Evolutionary conservation across 2,113 vertebrate species (phyloP), one percentile per base, ranked within the genome.

Genomic region (Alosa alosa): DNA sequence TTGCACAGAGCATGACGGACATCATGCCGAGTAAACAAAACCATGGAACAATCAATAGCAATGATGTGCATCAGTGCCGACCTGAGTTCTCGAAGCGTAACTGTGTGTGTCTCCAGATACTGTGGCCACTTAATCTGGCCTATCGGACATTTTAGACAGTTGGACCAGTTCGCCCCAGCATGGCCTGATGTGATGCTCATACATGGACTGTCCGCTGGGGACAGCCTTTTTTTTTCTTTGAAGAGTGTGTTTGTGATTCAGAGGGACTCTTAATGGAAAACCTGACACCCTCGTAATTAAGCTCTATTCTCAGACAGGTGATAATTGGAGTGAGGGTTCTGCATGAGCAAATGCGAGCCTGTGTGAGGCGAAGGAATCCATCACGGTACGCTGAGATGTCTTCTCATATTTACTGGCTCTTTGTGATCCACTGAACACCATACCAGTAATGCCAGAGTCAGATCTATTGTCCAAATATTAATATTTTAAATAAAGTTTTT

Each of bases 221-320:
- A 36, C 25, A 39, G 9, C 13, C 2, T 10, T 31, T 5, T 25
- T 72, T 72, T 72, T 78, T 39, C 15, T 78, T 17, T 5, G 36
- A 39, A 13, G 72, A 39, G 31, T 39, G 72, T 78, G 72, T 78
- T 36, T 36, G 31, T 78, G 72, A 39, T 39, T 78, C 25, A 17
- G 31, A 78, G 36, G 31, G 31, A 13, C 72, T 78, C 72, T 52
- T 78, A 78, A 78, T 78, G 72, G 72, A 78, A 39, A 82, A 85
- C 5, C 0, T 83, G 39, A 0, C 45, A 47, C 83, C 49, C 82
- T 87, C 52, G 68, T 87, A 88, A 86, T 82, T 50, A 60, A 50
- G 39, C 88, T 78, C 72, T 95, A 93, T 94, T 95, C 93, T 91
- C 86, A 91, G 89, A 72, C 44, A 94, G 3, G 93, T 91, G 94